These are phyloP conservation scores for Neoarius graeffei DNA, from an alignment of 2,113 vertebrate genomes.

Conservation along the genomic window DNA sequence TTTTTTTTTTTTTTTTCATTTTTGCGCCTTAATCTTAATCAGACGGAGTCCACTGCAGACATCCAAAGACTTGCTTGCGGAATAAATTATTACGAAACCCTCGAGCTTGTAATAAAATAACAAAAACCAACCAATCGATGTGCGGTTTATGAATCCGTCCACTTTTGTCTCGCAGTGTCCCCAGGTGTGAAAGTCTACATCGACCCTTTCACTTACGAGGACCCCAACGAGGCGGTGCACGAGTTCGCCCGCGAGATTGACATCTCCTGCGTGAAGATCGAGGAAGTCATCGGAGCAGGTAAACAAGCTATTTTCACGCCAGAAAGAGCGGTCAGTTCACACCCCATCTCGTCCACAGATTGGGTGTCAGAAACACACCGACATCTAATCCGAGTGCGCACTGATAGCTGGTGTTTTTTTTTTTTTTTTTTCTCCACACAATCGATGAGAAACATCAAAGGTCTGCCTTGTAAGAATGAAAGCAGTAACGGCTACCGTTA, in stretches of 20 bases:
- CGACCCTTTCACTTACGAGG: slow-evolving; percentile 97
- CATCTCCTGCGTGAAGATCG: slow-evolving; percentile 98
- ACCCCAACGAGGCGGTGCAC: slow-evolving; percentile 94
- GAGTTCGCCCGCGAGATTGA: slow-evolving; percentile 99
- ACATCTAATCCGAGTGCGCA: neutral
- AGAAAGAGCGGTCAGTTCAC: neutral
- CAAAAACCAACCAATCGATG: no score
- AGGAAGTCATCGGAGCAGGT: slow-evolving; percentile 98
- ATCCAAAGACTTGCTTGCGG: neutral
- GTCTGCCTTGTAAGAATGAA: neutral
- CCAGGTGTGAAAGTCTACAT: slow-evolving; percentile 98
- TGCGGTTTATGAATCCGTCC: neutral
- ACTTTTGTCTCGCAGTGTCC: slow-evolving; percentile 74
- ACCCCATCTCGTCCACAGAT: neutral
- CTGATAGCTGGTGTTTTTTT: neutral
- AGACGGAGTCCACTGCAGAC: neutral
- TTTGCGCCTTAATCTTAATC: neutral
- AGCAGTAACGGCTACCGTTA: neutral
- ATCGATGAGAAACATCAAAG: neutral
- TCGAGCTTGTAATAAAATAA: neutral
- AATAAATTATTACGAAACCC: neutral
- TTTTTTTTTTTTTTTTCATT: neutral
- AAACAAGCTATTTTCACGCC: slow-evolving; percentile 59
- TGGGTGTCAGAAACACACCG: neutral
- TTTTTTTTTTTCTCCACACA: neutral